Evolutionary conservation across 2,113 vertebrate genomes (phyloP).

Genomic region (Ursus arctos): DNA sequence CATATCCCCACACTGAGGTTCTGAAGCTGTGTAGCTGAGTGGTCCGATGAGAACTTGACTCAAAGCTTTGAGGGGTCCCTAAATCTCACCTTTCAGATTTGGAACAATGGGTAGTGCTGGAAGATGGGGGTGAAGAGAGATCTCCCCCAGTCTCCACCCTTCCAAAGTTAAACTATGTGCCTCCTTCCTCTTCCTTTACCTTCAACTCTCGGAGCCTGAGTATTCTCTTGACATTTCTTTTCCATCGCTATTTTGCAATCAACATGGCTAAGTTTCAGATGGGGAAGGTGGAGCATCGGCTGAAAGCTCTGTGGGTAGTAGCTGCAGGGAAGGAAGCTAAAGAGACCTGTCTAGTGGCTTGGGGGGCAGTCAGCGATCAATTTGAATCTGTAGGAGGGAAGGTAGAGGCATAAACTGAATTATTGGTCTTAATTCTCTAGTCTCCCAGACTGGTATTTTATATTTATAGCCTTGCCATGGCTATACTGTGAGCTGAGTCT

Average conservation of each 20-base stretch:
- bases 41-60: neutral
- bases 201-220: rapidly evolving
- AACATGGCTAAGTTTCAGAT: neutral
- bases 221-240: neutral
- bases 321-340: neutral
- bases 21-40: neutral
- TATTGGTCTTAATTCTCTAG: neutral
- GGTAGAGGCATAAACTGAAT: neutral
- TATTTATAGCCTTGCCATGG: neutral
- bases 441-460: neutral
- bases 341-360: neutral
- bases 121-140: neutral
- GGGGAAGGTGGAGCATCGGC: neutral
- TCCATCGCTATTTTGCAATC: neutral
- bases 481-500: rapidly evolving
- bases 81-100: neutral
- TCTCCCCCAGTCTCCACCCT: neutral
- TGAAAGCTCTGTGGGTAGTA: neutral
- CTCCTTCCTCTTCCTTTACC: neutral
- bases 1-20: neutral
- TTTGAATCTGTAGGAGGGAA: neutral
- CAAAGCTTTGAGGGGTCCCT: neutral
- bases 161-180: neutral
- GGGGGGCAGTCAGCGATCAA: neutral
- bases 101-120: neutral